A percentile compares a stretch with the other conserved stretches of the same genome.
Evolutionary conservation across 2,888 invertebrate genomes (phyloP).

Genomic region (Galeopsomyia nigrocyanea): DNA sequence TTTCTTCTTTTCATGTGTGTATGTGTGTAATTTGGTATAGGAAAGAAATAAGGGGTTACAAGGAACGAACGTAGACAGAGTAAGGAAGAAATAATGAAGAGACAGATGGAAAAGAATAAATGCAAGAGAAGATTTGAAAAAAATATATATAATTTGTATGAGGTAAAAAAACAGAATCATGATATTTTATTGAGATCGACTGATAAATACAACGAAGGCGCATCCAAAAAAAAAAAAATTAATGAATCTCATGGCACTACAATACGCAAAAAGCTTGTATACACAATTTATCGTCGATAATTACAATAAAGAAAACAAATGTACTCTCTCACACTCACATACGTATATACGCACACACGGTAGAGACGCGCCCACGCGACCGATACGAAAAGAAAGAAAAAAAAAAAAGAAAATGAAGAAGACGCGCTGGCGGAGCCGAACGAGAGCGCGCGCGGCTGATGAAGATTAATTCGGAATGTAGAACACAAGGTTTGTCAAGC

Average conservation of each 20-base stretch:
- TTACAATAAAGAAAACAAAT: slow-evolving; percentile 4
- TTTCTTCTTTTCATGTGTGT: too few species aligned
- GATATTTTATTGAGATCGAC: slow-evolving; percentile 36
- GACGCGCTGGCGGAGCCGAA: background rate
- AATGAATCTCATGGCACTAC: slow-evolving; percentile 21
- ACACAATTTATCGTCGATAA: slow-evolving; percentile 14
- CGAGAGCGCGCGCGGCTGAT: slow-evolving; percentile 32
- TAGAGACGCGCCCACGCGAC: slow-evolving; percentile 1
- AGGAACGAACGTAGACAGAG: too few species aligned
- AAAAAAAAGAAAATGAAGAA: background rate
- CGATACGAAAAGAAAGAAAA: background rate
- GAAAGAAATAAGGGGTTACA: too few species aligned
- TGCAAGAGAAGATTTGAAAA: slow-evolving; percentile 20
- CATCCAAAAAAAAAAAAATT: slow-evolving; percentile 22
- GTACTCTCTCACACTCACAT: background rate
- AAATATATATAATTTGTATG: slow-evolving; percentile 20
- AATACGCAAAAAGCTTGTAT: slow-evolving; percentile 10
- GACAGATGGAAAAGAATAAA: slow-evolving; percentile 18
- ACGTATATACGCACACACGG: background rate
- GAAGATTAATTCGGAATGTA: slow-evolving; percentile 48
- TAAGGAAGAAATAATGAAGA: background rate
- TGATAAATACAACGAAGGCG: too few species aligned
- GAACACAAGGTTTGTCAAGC: slow-evolving; percentile 40
- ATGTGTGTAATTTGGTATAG: too few species aligned
- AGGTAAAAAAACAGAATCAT: slow-evolving; percentile 21